Evolutionary conservation across 2,113 vertebrate species (phyloP).

Genomic region (Rhombomys opimus): DNA sequence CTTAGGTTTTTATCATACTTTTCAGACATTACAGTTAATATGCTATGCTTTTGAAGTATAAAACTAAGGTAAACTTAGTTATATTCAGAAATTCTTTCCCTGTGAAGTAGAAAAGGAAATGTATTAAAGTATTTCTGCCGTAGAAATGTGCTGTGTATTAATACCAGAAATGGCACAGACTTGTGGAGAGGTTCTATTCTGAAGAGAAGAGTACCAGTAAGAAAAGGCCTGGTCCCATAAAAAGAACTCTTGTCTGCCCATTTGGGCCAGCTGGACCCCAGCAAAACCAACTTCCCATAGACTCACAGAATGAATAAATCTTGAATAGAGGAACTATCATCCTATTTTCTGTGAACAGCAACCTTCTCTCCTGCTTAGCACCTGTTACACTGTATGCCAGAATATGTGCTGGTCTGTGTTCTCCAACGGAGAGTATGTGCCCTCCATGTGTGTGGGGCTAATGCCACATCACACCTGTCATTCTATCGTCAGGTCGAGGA

Average conservation of each 20-base stretch:
- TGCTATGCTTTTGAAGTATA: background rate
- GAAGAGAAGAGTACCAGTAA: background rate
- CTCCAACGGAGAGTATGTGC: background rate
- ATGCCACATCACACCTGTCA: accelerated
- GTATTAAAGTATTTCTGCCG: constrained; percentile 43
- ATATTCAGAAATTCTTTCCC: background rate
- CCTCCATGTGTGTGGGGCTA: background rate
- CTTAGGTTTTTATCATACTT: constrained; percentile 43
- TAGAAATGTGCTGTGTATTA: constrained; percentile 13
- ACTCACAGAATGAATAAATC: background rate
- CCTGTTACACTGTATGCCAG: background rate
- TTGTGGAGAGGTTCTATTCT: background rate
- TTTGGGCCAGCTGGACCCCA: background rate
- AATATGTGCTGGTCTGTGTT: too few species aligned
- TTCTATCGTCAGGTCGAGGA: too few species aligned
- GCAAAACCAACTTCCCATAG: accelerated
- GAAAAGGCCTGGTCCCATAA: background rate
- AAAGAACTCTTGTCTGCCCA: background rate
- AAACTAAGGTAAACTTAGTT: constrained; percentile 35
- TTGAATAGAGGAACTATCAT: background rate
- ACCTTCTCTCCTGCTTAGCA: background rate
- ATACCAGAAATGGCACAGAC: constrained; percentile 21
- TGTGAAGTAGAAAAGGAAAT: constrained; percentile 54
- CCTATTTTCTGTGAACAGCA: background rate
- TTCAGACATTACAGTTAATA: constrained; percentile 10